Base-by-base conservation (phyloP, 35 echinoderm and acorn worm species). In the Hemicentrotus pulcherrimus region DNA sequence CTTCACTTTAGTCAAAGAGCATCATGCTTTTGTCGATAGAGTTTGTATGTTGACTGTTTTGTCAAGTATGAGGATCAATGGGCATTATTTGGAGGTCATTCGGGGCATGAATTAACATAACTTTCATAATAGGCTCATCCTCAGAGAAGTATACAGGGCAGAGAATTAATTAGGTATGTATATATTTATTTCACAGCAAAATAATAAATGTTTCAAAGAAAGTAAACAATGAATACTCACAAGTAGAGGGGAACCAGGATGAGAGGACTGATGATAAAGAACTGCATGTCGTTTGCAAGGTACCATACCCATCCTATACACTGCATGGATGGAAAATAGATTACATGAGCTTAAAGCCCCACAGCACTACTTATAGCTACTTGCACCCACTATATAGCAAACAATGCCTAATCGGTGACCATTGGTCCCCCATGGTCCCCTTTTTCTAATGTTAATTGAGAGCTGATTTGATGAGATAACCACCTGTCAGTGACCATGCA, bases 241-340 rank as follows among this genome's bases (percentile, higher is more conserved):
- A 18, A 90, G 88, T 46, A 94, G 2, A 99, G 85, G 8, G 95
- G 47, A 45, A 96, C 16, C 22, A 99, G 88, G 16, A 99, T 94
- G 2, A 99, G 33, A 22, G 98, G 98, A 92, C 95, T 96, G 31
- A 99, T 92, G 86, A 99, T 55, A 90, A 96, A 99, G 35, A 99
- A 99, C 85, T 99, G 98, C 98, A 99, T 99, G 89, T 99, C 98
- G 60, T 96, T 96, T 6, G 98, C 97, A 65, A 99, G 45, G 47
- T 99, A 99, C 98, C 98, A 99, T 14, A 95, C 31, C 98, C 98
- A 99, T 7, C 96, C 96, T 88, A 99, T 96, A 85, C 98, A 99
- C 98, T 99, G 92, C 48, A 89, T 24, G 46, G 47, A 22, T 86
- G 9, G 91, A 86, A 86, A 86, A 41, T 41, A 41, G 35, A 41